Base-by-base conservation (phyloP, 2,113 vertebrate species). In the Haemorhous mexicanus region DNA sequence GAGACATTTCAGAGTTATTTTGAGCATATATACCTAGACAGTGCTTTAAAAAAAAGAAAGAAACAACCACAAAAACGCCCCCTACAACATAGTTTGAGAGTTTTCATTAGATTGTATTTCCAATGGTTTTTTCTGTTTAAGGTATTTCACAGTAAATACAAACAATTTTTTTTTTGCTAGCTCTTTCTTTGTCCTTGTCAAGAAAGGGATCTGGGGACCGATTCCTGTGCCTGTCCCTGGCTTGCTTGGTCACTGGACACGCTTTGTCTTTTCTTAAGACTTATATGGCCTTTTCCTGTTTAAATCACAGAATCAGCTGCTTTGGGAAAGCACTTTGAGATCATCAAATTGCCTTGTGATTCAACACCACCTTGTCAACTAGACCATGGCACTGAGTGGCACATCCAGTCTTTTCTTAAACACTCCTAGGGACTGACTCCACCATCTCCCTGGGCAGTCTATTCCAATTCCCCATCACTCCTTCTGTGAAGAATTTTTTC, bases 71-170 rank as follows among this genome's bases (percentile, higher is more conserved):
- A 61, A 64, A 64, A 21, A 33, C 21, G 10, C 0, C 6, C 5
- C 24, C 8, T 5, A 26, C 4, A 58, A 35, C 23, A 17, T 0
- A 30, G 2, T 1, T 1, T 41, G 12, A 62, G 2, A 21, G 14
- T 62, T 84, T 89, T 62, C 6, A 19, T 56, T 46, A 35, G 11
- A 43, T 58, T 55, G 3, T 6, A 18, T 43, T 67, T 33, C 4
- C 27, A 63, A 63, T 56, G 1, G 7, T 26, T 68, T 84, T 52
- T 87, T 78, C 28, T 58, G 5, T 49, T 74, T 11, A n/a, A 49
- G 3, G 43, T 59, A 58, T 66, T 69, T 76, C 32, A 21, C 15
- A 44, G 19, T 43, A 83, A 68, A 62, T 10, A 4, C 32, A 33
- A 70, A 16, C 3, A 44, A 27, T 15, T 33, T 59, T 68, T 68